phyloP scores from a whole-genome alignment of 2,113 vertebrate species.

The Plestiodon gilberti region DNA sequence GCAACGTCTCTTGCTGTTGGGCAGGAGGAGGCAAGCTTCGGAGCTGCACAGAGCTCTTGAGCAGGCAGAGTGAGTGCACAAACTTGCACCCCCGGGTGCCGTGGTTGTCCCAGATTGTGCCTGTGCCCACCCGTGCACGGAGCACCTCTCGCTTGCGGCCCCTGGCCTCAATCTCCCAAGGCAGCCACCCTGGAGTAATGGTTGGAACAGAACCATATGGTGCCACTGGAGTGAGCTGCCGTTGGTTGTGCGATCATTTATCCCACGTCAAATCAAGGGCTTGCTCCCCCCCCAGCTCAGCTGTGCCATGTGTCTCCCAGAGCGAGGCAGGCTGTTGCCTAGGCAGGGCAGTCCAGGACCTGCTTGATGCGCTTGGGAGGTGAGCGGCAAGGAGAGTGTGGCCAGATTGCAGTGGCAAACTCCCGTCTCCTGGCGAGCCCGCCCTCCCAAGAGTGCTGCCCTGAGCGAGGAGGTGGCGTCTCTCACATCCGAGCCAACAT shows the following conservation, averaged over 20 bases:
- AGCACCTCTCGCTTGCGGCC: too few relatives aligned
- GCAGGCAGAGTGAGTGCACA: not conserved
- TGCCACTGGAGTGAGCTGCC: not conserved
- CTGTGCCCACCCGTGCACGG: not conserved
- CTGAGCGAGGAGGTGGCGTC: not conserved
- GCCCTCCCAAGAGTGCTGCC: not conserved
- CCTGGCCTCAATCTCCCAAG: too few relatives aligned
- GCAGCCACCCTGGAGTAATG: not conserved
- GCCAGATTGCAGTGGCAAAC: not conserved
- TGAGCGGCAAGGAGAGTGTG: not conserved
- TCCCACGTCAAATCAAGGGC: not conserved
- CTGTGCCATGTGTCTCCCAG: too few relatives aligned
- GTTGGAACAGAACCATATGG: not conserved
- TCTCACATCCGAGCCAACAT: not conserved
- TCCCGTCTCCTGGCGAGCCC: not conserved
- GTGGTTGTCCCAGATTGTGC: too few relatives aligned
- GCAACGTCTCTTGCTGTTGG: not conserved
- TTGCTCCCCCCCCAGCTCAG: too few relatives aligned
- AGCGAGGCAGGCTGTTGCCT: not conserved
- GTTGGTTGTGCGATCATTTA: too few relatives aligned
- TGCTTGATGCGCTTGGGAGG: not conserved
- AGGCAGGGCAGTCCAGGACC: not conserved
- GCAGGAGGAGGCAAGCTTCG: not conserved
- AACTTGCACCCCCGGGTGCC: not conserved
- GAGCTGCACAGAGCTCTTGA: not conserved